A percentile compares a stretch with the other conserved stretches of the same genome.
These are phyloP conservation scores for Gandaritis pyraliata DNA, from an alignment of 2,888 invertebrate species.

Conservation along the genomic window DNA sequence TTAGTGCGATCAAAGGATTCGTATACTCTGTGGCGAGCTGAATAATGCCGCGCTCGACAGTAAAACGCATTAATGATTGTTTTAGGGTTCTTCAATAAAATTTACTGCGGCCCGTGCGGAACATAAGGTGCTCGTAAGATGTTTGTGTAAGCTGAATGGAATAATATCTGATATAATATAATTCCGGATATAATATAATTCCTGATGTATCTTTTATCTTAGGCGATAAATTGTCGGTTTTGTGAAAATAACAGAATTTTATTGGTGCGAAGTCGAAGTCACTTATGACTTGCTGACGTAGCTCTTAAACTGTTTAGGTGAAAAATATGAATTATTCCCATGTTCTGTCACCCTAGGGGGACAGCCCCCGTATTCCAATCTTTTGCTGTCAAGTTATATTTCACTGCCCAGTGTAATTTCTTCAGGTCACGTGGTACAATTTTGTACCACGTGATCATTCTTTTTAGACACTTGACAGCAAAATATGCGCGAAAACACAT, in stretches of 20 bases:
- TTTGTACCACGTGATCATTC: no score
- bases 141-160: conserved; percentile 21
- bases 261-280: no score
- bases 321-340: no score
- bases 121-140: conserved; percentile 25
- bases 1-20: not conserved
- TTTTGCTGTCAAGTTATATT: no score
- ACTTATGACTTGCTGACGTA: no score
- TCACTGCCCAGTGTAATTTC: no score
- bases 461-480: no score
- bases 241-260: not conserved
- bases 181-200: not conserved
- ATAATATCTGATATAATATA: conserved; percentile 24
- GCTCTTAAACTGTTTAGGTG: no score
- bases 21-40: conserved; percentile 24
- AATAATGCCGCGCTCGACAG: conserved; percentile 47
- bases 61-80: conserved; percentile 62
- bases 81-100: conserved; percentile 56
- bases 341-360: no score
- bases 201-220: not conserved
- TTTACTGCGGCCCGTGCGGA: conserved; percentile 44
- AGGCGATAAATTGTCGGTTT: not conserved
- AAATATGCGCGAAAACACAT: no score
- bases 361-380: no score
- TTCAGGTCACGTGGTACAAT: no score